phyloP scores from a whole-genome alignment of 2,113 vertebrate genomes.

The Leucopsar rothschildi region DNA sequence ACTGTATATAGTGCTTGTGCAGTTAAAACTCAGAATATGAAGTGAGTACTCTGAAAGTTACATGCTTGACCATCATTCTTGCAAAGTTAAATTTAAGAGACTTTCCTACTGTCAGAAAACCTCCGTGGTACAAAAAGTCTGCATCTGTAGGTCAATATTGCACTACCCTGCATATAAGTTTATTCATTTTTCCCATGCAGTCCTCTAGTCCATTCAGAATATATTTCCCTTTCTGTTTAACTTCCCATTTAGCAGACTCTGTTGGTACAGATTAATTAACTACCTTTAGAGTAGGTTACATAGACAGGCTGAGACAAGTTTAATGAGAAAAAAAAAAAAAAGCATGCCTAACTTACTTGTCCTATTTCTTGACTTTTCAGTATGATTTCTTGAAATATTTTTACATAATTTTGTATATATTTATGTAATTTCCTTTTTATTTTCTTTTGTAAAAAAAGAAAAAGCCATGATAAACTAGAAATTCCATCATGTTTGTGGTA shows the following conservation, averaged over 20 bases:
- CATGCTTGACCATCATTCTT: not conserved
- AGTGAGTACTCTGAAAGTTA: not conserved
- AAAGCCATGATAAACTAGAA: not conserved
- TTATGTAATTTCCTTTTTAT: not conserved
- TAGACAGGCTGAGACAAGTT: not conserved
- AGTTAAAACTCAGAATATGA: not conserved
- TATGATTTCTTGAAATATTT: not conserved
- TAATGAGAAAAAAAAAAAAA: not conserved
- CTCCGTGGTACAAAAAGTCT: not conserved
- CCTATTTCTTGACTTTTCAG: not conserved
- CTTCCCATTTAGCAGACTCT: not conserved
- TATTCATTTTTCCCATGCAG: not conserved
- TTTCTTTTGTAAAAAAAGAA: not conserved
- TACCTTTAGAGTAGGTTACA: not conserved
- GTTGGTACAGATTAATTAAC: not conserved
- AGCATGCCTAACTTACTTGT: not conserved
- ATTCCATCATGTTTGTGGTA: not conserved
- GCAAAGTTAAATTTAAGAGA: not conserved
- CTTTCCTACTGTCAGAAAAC: not conserved
- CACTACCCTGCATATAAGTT: not conserved
- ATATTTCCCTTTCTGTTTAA: not conserved
- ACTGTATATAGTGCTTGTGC: not conserved
- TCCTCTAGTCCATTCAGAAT: not conserved
- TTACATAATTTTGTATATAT: not conserved
- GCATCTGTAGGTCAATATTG: not conserved